A percentile compares a stretch with the other conserved stretches of the same genome.
Evolutionary conservation across 37 sponge, comb jelly and placozoan genomes (phyloP).

Genomic region (Dysidea cf. avara): DNA sequence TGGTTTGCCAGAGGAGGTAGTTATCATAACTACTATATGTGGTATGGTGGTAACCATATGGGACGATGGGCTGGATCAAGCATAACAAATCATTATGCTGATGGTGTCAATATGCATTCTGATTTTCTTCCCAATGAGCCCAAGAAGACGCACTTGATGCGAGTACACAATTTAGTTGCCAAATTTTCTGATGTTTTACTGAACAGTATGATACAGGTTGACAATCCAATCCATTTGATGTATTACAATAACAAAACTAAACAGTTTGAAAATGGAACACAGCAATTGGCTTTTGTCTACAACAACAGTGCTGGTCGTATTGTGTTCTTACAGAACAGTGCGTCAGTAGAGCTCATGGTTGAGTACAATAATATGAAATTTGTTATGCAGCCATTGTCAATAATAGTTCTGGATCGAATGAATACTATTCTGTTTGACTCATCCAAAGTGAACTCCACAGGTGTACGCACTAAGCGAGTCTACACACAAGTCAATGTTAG

Average conservation of each 20-base stretch:
- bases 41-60: conserved; percentile 60
- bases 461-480: conserved; percentile 4
- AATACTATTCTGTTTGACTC: conserved; percentile 12
- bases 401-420: background rate
- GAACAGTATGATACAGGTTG: background rate
- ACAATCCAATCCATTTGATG: background rate
- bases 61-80: conserved; percentile 12
- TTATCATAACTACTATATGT: conserved; percentile 71
- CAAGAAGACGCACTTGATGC: conserved; percentile 38
- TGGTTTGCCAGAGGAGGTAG: conserved; percentile 59
- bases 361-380: background rate
- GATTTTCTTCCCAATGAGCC: conserved; percentile 52
- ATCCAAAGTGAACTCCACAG: conserved; percentile 4
- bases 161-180: conserved; percentile 25
- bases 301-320: background rate
- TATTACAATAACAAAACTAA: conserved; percentile 6
- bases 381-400: background rate
- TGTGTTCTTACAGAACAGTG: conserved; percentile 33
- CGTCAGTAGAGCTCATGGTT: background rate
- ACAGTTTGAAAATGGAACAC: conserved; percentile 6
- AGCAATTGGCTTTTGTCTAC: conserved; percentile 33
- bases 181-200: background rate
- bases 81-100: conserved; percentile 42
- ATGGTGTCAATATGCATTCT: conserved; percentile 48
- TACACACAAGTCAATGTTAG: background rate